Conservation (phyloP, 2,113 vertebrate species). For the Carlito syrichta region DNA sequence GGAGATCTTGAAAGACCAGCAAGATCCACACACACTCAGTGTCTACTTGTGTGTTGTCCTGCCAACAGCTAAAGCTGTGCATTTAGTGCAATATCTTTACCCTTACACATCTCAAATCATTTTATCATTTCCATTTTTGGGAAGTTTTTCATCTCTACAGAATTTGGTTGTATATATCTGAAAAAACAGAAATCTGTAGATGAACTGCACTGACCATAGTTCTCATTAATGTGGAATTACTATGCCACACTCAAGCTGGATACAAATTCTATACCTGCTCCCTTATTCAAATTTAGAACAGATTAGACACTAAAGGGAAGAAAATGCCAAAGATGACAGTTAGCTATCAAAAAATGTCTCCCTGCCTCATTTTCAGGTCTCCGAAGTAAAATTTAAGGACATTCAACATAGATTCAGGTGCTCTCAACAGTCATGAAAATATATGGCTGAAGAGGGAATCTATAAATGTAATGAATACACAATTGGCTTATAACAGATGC, state of each 20-base stretch:
- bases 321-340: constrained; percentile 61
- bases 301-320: constrained; percentile 28
- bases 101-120: not conserved
- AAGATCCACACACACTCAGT: not conserved
- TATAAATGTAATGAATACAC: constrained; percentile 72
- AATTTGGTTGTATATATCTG: not conserved
- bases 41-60: not conserved
- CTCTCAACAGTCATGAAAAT: constrained; percentile 62
- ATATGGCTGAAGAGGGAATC: constrained; percentile 60
- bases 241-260: not conserved
- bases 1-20: not conserved
- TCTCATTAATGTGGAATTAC: constrained; percentile 11
- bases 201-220: not conserved
- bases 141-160: constrained; percentile 26
- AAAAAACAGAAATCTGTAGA: not conserved
- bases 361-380: constrained; percentile 56
- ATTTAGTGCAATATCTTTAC: not conserved
- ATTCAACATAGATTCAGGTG: constrained; percentile 51
- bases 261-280: not conserved
- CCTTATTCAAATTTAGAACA: constrained; percentile 27
- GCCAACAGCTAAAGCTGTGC: not conserved
- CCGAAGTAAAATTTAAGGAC: constrained; percentile 70
- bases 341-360: constrained; percentile 52
- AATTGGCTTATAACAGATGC: constrained; percentile 66
- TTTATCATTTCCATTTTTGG: constrained; percentile 1